Conservation (phyloP, 2,888 invertebrate species). For the Cantharis nigra region DNA sequence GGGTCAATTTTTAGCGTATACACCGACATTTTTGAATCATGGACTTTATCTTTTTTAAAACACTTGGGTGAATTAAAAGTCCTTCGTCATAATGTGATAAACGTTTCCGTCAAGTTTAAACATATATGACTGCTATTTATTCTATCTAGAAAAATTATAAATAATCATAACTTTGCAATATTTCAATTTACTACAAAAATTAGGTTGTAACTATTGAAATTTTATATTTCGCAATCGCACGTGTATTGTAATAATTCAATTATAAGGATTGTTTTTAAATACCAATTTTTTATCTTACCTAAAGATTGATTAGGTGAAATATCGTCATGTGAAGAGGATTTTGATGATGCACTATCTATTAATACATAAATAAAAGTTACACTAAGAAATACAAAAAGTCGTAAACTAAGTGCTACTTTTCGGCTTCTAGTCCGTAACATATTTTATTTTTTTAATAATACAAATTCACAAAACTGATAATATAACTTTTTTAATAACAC, state of each 20-base stretch:
- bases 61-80: background rate
- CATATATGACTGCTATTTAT: background rate
- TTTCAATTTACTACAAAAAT: background rate
- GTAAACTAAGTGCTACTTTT: slow-evolving; percentile 46
- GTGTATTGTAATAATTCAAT: background rate
- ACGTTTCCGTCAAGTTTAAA: background rate
- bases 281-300: slow-evolving; percentile 6
- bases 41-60: background rate
- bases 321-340: background rate
- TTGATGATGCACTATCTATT: slow-evolving; percentile 35
- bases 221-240: background rate
- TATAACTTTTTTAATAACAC: background rate
- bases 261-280: background rate
- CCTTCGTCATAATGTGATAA: background rate
- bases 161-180: background rate
- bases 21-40: background rate
- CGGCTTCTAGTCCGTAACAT: slow-evolving; percentile 45
- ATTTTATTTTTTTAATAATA: background rate
- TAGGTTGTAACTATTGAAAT: background rate
- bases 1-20: background rate
- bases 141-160: background rate
- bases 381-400: slow-evolving; percentile 45
- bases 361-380: slow-evolving; percentile 45
- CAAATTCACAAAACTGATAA: background rate
- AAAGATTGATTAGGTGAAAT: background rate